Conservation (phyloP, 2,113 vertebrate genomes). For the Stercorarius parasiticus region DNA sequence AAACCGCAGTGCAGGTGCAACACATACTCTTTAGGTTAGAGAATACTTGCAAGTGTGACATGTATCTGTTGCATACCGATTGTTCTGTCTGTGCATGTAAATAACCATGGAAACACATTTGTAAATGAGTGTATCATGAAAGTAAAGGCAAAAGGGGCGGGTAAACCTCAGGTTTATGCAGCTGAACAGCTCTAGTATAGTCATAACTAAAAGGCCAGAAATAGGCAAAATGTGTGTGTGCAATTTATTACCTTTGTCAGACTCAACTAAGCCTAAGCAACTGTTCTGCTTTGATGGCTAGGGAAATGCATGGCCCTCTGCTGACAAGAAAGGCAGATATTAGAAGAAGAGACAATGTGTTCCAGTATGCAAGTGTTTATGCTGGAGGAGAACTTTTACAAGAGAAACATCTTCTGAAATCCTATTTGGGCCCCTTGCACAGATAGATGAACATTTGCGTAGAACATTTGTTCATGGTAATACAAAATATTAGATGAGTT, state of each 20-base stretch:
- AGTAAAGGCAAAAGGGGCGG: background rate
- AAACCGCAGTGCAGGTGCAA: background rate
- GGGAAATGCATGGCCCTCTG: background rate
- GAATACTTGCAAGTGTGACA: background rate
- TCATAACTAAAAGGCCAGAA: background rate
- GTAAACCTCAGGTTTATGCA: background rate
- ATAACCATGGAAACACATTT: background rate
- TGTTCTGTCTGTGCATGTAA: background rate
- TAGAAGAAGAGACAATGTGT: background rate
- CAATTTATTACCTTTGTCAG: background rate
- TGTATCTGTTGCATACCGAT: accelerated
- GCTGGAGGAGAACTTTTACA: background rate
- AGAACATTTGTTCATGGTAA: background rate
- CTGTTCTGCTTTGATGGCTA: background rate
- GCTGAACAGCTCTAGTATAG: background rate
- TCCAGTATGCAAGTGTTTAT: background rate
- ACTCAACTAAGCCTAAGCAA: background rate
- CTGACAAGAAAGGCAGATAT: background rate
- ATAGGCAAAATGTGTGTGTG: no score
- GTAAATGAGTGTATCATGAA: background rate
- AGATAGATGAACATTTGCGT: background rate
- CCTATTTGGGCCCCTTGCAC: background rate
- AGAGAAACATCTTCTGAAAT: background rate
- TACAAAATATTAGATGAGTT: background rate
- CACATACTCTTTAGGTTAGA: background rate